phyloP scores from a whole-genome alignment of 1,140 invertebrate genomes.

The Onthophagus taurus region DNA sequence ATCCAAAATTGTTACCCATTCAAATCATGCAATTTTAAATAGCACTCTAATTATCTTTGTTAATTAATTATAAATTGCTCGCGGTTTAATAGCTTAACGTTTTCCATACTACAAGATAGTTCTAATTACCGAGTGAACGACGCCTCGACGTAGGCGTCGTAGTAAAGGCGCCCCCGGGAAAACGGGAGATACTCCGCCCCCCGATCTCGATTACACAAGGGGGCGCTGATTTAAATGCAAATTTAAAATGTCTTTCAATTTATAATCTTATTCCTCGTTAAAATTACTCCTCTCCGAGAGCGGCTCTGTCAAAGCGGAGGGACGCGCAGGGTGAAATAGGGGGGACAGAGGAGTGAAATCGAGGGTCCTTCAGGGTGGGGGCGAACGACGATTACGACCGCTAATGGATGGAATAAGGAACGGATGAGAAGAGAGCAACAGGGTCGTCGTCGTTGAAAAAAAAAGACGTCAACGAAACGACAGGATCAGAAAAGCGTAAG shows the following conservation, averaged over 20 bases:
- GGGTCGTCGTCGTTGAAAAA: too few species aligned
- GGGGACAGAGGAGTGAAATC: too few species aligned
- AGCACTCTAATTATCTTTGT: too few species aligned
- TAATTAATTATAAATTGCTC: conserved; percentile 39
- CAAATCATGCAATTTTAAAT: background rate
- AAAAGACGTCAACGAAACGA: too few species aligned
- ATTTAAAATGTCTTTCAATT: conserved; percentile 36
- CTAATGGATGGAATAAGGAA: too few species aligned
- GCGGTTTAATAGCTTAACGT: conserved; percentile 35
- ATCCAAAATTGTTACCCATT: too few species aligned
- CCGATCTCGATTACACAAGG: conserved; percentile 27
- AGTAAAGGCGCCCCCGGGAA: background rate
- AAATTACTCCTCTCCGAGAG: conserved; percentile 37
- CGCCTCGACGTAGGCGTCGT: background rate
- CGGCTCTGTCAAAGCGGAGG: too few species aligned
- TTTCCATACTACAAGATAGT: conserved; percentile 36
- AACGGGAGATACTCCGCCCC: conserved; percentile 3
- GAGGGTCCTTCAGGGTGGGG: too few species aligned
- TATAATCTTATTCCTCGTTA: conserved; percentile 37
- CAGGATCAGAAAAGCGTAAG: too few species aligned
- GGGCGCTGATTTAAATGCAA: conserved; percentile 35
- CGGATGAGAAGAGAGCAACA: too few species aligned
- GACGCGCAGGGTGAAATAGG: too few species aligned
- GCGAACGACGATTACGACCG: too few species aligned
- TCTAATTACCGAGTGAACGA: conserved; percentile 34